phyloP scores from a whole-genome alignment of 2,113 vertebrate species.

The Centropristis striata region DNA sequence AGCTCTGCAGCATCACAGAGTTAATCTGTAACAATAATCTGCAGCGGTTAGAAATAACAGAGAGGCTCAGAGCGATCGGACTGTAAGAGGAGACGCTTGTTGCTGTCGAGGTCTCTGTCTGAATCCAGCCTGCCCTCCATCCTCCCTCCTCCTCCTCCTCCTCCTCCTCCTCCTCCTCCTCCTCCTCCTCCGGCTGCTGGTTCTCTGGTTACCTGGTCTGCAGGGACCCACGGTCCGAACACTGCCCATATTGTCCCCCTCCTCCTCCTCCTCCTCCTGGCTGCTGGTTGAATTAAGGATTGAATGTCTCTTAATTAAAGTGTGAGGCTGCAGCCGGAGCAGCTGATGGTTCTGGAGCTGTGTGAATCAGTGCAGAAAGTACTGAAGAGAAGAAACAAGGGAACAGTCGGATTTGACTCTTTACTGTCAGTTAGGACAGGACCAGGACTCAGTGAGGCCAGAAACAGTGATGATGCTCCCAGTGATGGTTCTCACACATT shows the following conservation, averaged over 20 bases:
- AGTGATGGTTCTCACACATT: no score
- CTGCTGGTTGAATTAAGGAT: slow-evolving; percentile 64
- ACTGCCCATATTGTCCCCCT: slow-evolving; percentile 73
- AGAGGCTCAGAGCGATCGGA: neutral
- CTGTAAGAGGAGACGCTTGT: slow-evolving; percentile 16
- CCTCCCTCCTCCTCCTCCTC: neutral
- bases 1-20: neutral
- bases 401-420: no score
- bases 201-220: slow-evolving; percentile 74
- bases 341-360: neutral
- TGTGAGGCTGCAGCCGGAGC: slow-evolving; percentile 46
- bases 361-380: neutral
- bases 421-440: no score
- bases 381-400: neutral
- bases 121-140: neutral
- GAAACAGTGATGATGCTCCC: no score
- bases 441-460: no score
- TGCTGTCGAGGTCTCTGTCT: slow-evolving; percentile 19
- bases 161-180: neutral
- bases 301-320: slow-evolving; percentile 72
- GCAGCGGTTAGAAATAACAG: neutral
- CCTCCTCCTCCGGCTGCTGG: slow-evolving; percentile 20
- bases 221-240: slow-evolving; percentile 57
- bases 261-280: neutral
- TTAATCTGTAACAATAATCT: neutral